Evolutionary conservation across 1,140 invertebrate genomes (phyloP).

Genomic region (Phymastichus coffea): DNA sequence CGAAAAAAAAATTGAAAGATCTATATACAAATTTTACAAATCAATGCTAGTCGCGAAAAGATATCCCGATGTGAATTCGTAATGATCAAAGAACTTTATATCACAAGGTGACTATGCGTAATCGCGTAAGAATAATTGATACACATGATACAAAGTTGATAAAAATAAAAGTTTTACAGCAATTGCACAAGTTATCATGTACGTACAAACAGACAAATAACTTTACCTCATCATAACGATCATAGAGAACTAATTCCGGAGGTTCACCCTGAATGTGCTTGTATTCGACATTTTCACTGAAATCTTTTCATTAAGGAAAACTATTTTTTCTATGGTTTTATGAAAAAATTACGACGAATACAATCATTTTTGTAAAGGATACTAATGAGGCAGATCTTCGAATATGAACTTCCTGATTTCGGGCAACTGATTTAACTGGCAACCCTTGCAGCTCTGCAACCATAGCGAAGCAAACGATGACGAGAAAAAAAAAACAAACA

Average conservation of each 20-base stretch:
- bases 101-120: no score
- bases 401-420: conserved; percentile 76
- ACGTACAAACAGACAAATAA: no score
- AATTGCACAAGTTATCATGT: no score
- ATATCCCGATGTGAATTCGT: no score
- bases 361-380: conserved; percentile 44
- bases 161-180: no score
- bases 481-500: not conserved
- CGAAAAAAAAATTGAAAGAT: no score
- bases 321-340: not conserved
- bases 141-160: no score
- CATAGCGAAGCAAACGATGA: not conserved
- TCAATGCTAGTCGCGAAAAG: no score
- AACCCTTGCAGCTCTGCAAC: conserved; percentile 75
- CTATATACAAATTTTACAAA: no score
- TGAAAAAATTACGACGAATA: not conserved
- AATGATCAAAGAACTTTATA: no score
- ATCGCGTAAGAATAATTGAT: no score
- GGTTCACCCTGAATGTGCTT: conserved; percentile 68
- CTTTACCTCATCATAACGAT: conserved; percentile 60
- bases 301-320: conserved; percentile 34
- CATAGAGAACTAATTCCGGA: conserved; percentile 68
- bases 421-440: conserved; percentile 70
- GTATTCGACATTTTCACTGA: conserved; percentile 63
- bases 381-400: conserved; percentile 72